phyloP scores from a whole-genome alignment of 2,888 invertebrate genomes.

The Drosophila nigricruria region DNA sequence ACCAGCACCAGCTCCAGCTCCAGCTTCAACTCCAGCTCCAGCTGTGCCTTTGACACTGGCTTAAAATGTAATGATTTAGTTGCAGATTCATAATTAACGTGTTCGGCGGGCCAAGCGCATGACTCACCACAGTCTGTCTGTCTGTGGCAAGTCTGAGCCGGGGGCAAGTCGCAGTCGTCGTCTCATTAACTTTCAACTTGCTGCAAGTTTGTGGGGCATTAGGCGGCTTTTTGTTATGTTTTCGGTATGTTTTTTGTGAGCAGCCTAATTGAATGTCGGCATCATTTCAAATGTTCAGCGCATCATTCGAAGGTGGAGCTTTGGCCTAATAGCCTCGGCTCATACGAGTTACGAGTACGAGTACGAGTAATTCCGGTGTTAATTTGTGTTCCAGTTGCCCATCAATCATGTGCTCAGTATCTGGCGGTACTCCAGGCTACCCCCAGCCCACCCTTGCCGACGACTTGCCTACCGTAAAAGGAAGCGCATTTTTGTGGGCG shows the following conservation, averaged over 20 bases:
- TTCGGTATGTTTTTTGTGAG: slow-evolving; percentile 35
- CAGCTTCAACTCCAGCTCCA: slow-evolving; percentile 46
- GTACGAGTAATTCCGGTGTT: slow-evolving; percentile 83
- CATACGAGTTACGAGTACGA: slow-evolving; percentile 67
- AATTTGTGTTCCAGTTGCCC: slow-evolving; percentile 75
- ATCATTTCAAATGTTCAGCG: slow-evolving; percentile 65
- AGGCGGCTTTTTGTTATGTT: slow-evolving; percentile 57
- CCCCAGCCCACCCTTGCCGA: not conserved
- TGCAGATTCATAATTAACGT: slow-evolving; percentile 82
- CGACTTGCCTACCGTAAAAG: slow-evolving; percentile 22
- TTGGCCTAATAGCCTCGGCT: slow-evolving; percentile 51
- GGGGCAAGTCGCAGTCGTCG: slow-evolving; percentile 63
- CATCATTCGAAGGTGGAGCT: slow-evolving; percentile 59
- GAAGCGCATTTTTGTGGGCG: slow-evolving; percentile 67
- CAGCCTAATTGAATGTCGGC: slow-evolving; percentile 79
- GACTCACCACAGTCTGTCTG: slow-evolving; percentile 48
- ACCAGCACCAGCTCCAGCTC: not conserved
- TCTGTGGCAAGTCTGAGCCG: slow-evolving; percentile 29
- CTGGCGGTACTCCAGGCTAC: slow-evolving; percentile 29
- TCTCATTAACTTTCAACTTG: slow-evolving; percentile 71
- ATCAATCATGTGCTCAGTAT: slow-evolving; percentile 76
- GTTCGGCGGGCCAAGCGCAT: slow-evolving; percentile 40
- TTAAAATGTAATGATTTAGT: slow-evolving; percentile 84
- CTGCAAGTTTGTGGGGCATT: slow-evolving; percentile 50
- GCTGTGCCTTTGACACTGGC: slow-evolving; percentile 82